These are phyloP conservation scores for Drosophila equinoxialis DNA, from an alignment of 1,140 invertebrate species.

Conservation along the genomic window DNA sequence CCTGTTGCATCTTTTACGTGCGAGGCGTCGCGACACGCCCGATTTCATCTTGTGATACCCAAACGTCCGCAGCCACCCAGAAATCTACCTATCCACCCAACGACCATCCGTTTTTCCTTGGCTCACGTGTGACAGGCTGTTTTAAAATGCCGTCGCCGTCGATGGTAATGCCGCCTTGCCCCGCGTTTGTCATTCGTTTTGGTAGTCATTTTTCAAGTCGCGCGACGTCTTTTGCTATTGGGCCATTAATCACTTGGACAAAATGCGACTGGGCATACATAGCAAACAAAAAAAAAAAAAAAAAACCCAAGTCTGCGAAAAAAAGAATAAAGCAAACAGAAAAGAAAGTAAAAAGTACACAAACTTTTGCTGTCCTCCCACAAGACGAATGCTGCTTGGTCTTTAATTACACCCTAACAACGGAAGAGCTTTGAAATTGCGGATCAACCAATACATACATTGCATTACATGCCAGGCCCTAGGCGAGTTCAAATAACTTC, in stretches of 20 bases:
- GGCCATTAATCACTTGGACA: conserved; percentile 71
- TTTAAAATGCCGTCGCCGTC: conserved; percentile 61
- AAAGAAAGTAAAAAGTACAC: neutral
- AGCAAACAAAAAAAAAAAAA: conserved; percentile 26
- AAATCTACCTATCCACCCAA: too few relatives aligned
- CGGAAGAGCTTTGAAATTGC: neutral
- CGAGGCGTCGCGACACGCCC: conserved; percentile 26
- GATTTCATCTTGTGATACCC: conserved; percentile 43
- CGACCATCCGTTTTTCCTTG: neutral
- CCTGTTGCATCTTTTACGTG: conserved; percentile 81
- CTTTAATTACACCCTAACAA: conserved; percentile 40
- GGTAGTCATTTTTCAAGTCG: conserved; percentile 78
- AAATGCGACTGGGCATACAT: conserved; percentile 62
- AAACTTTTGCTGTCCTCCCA: conserved; percentile 21
- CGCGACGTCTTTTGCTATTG: conserved; percentile 72
- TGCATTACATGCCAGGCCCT: too few relatives aligned
- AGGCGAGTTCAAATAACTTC: too few relatives aligned
- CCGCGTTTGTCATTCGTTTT: conserved; percentile 65
- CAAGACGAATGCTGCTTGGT: conserved; percentile 34
- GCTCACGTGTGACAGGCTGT: conserved; percentile 70
- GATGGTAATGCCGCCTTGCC: conserved; percentile 1
- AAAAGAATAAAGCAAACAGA: conserved; percentile 16
- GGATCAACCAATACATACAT: neutral
- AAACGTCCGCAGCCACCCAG: conserved; percentile 33
- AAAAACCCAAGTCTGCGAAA: conserved; percentile 30